Conservation (phyloP, 1,140 invertebrate species). For the Leptonema lineaticorne region DNA sequence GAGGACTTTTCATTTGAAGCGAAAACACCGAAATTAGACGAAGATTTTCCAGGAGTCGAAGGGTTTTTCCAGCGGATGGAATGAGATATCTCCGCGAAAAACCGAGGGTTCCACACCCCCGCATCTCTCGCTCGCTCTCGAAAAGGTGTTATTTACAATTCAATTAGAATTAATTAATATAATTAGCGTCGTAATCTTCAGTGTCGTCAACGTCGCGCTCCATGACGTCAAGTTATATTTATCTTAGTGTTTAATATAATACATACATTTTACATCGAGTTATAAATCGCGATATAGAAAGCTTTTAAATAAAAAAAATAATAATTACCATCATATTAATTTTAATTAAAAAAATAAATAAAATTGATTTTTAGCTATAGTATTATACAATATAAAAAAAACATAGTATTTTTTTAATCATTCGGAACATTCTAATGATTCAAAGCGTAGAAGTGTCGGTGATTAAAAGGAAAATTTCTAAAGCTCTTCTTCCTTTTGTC, state of each 20-base stretch:
- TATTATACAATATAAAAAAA: no score
- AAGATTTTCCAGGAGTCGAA: neutral
- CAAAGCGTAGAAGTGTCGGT: neutral
- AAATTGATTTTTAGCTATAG: no score
- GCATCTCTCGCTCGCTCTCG: no score
- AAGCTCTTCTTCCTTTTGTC: neutral
- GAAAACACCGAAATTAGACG: slow-evolving; percentile 1
- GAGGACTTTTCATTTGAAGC: slow-evolving; percentile 4
- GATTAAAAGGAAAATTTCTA: slow-evolving; percentile 6
- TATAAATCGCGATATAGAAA: neutral
- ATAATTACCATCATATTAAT: no score
- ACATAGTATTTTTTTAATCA: no score
- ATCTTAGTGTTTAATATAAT: neutral
- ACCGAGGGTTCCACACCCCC: no score
- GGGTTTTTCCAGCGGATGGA: no score
- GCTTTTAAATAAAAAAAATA: no score
- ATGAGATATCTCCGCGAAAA: no score
- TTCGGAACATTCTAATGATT: no score
- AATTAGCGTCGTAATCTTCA: slow-evolving; percentile 8
- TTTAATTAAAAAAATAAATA: no score
- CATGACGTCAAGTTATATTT: neutral
- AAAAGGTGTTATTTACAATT: slow-evolving; percentile 18
- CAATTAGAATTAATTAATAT: slow-evolving; percentile 20
- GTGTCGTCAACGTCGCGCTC: neutral
- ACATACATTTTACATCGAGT: neutral